Percentiles rank a stretch among this genome's conserved stretches.
Evolutionary conservation across 2,797 vertebrate species (phyloP).

Genomic region (Threskiornis aethiopicus): DNA sequence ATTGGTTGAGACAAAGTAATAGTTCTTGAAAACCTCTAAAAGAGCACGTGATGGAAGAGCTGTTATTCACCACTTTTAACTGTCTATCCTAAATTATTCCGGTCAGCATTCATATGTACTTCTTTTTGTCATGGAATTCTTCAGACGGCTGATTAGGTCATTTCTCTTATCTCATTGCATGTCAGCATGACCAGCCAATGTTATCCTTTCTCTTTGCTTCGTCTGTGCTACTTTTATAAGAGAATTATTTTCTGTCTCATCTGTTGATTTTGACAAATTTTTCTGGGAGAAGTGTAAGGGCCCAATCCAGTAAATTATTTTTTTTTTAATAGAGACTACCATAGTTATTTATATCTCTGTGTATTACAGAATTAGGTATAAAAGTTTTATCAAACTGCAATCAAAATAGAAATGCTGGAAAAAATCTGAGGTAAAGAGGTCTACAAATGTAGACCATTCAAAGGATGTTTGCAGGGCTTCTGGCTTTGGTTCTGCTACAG

Average conservation of each 20-base stretch:
- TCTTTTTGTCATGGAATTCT: neutral
- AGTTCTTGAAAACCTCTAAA: neutral
- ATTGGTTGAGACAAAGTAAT: neutral
- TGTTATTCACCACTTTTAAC: neutral
- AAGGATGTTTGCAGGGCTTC: neutral
- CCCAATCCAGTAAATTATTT: neutral
- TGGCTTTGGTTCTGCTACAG: neutral
- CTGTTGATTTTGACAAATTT: neutral
- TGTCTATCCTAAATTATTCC: neutral
- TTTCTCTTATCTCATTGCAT: neutral
- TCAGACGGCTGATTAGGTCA: neutral
- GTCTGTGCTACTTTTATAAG: neutral
- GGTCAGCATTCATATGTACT: neutral
- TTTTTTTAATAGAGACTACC: neutral
- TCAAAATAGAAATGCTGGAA: neutral
- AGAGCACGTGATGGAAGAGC: neutral
- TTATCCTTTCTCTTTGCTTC: neutral
- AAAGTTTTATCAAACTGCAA: neutral
- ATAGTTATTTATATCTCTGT: neutral
- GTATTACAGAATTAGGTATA: neutral
- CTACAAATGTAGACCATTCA: neutral
- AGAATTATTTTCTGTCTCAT: neutral
- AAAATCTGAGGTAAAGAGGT: neutral
- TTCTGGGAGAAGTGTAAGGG: neutral
- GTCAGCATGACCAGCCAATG: neutral